Conservation (phyloP, 2,797 vertebrate species). For the Sebastiscus albofasciatus region DNA sequence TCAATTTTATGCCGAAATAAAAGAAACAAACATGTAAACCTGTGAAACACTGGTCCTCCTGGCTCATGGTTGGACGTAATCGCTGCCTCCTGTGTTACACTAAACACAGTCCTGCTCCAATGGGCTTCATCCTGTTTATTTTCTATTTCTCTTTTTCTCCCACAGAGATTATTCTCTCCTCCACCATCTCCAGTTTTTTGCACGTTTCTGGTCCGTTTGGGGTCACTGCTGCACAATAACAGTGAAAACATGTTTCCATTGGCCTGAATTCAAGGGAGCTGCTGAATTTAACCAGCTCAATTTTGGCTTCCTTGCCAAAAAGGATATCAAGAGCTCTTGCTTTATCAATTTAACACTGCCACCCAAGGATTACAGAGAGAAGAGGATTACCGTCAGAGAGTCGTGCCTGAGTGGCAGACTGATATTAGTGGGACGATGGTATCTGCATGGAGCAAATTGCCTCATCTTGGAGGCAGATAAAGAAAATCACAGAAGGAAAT, state of each 20-base stretch:
- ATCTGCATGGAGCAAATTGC: slow-evolving; percentile 29
- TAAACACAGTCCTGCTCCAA: not conserved
- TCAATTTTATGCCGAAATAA: not conserved
- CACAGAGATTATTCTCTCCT: not conserved
- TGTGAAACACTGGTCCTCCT: not conserved
- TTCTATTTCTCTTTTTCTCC: not conserved
- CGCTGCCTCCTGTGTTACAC: not conserved
- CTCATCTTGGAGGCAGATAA: slow-evolving; percentile 24
- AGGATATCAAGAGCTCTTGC: slow-evolving; percentile 27
- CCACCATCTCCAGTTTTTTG: slow-evolving; percentile 14
- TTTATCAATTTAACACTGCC: slow-evolving; percentile 38
- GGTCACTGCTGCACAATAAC: slow-evolving; percentile 13
- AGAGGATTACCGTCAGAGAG: slow-evolving; percentile 34
- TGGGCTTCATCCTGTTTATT: not conserved
- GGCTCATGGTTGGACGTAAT: not conserved
- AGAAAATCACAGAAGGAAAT: not conserved
- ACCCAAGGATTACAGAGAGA: slow-evolving; percentile 36
- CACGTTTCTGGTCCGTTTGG: not conserved
- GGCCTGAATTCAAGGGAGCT: slow-evolving; percentile 26
- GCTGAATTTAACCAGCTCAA: slow-evolving; percentile 7
- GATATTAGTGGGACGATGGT: slow-evolving; percentile 21
- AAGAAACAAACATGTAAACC: not conserved
- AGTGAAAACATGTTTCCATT: slow-evolving; percentile 33
- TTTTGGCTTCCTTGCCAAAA: slow-evolving; percentile 22
- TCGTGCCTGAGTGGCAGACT: not conserved